Evolutionary conservation across 2,797 vertebrate genomes (phyloP).

Genomic region (Notoglanidium macrostoma): DNA sequence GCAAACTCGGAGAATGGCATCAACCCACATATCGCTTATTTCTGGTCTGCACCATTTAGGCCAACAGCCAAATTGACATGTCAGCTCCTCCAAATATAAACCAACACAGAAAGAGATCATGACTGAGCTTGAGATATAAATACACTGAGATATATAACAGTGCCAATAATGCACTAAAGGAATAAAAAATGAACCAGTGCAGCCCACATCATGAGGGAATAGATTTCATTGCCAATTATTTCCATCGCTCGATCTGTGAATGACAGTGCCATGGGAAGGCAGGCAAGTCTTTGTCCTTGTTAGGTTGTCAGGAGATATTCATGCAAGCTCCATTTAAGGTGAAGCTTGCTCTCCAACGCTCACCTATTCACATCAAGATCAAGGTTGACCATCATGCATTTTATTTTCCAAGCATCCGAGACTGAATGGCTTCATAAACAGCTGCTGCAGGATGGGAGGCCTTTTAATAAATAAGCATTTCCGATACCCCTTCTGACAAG

Average conservation of each 20-base stretch:
- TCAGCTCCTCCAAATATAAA: constrained; percentile 38
- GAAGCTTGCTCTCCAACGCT: constrained; percentile 56
- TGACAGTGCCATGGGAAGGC: constrained; percentile 12
- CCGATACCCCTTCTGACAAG: constrained; percentile 54
- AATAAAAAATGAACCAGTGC: constrained; percentile 22
- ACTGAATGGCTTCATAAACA: constrained; percentile 59
- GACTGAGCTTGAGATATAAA: constrained; percentile 33
- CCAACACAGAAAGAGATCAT: constrained; percentile 16
- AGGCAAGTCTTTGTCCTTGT: constrained; percentile 35
- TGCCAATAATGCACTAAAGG: constrained; percentile 26
- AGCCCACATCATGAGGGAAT: constrained; percentile 17
- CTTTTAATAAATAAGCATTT: constrained; percentile 60
- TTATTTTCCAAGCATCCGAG: constrained; percentile 65
- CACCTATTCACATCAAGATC: constrained; percentile 64
- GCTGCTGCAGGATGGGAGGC: constrained; percentile 52
- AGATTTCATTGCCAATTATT: constrained; percentile 28
- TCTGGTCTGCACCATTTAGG: constrained; percentile 41
- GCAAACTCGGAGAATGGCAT: constrained; percentile 35
- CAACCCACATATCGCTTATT: constrained; percentile 41
- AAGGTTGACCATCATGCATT: constrained; percentile 30
- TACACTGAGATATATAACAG: constrained; percentile 15
- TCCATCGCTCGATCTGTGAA: constrained; percentile 6
- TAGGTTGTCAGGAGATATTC: constrained; percentile 28
- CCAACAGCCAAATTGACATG: constrained; percentile 48
- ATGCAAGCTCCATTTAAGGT: constrained; percentile 40